Evolutionary conservation across 2,888 invertebrate species (phyloP), one percentile per base, ranked within the genome.

Genomic region (Meta bourneti): DNA sequence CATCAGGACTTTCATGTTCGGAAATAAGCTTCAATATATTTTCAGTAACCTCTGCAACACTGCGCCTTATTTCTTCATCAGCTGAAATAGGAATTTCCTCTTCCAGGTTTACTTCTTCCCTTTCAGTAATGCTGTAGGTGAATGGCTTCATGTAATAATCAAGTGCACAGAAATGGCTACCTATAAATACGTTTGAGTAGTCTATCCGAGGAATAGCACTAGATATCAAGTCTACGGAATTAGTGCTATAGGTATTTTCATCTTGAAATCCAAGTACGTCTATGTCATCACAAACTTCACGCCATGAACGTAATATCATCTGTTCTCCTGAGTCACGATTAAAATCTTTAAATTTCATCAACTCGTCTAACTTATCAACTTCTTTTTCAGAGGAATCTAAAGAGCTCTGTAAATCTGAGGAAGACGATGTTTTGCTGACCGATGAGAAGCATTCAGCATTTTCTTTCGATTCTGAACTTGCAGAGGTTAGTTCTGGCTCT

Each of bases 101-200:
- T n/a, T 75, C 61, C 69, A 52, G 5, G 9, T n/a, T 51, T 4
- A 54, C 16, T 19, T 88, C 69, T 81, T 13, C 49, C 13, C 48
- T 51, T 77, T 52, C 77, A 77, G 71, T 52, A n/a, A 83, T 51
- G 61, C 13, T 81, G 51, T 72, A 72, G n/a, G 20, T 79, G 54
- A 90, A 86, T 20, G 85, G 85, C 16, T n/a, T 13, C 90, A 85
- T 90, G 34, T 85, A 90, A 52, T 90, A 90, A 75, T 90, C 90
- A 20, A 5, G 11, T n/a, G 0, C 13, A n/a, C 13, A 20, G 2
- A 70, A 34, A 20, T 20, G 69, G 51, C 54, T 69, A 19, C 20
- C 20, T 0, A 72, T 19, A 13, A 16, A 7, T 7, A 81, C 11
- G n/a, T 75, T 52, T 51, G 69, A 48, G 51, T n/a, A 69, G n/a